Base-by-base conservation (phyloP, 2,797 vertebrate species). In the Mus spretus region DNA sequence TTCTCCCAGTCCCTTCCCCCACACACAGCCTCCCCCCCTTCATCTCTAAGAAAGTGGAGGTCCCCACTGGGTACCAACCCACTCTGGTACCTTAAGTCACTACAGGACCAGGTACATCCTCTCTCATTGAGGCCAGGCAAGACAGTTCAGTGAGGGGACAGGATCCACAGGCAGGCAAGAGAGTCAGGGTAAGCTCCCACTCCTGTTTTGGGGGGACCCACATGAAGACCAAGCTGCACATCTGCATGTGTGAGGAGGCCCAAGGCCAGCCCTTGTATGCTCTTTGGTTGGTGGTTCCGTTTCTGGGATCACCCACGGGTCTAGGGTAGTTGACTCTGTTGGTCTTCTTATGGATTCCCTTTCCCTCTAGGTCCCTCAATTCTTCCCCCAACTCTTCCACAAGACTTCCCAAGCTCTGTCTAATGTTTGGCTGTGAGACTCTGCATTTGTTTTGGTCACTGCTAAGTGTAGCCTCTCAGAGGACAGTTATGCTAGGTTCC, bases 1-100 rank as follows among this genome's bases (percentile, higher is more conserved):
- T 72, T 34, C 17, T 72, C 19, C 19, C 7, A 37, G 34, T 20
- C n/a, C 67, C n/a, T 8, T 10, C 34, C 34, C 67, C 1, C 31
- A 1, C 65, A 34, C 6, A 4, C 44, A 44, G 44, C n/a, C 0
- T 34, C 31, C 14, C 34, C 7, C 3, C 17, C 17, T 11, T 4
- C n/a, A 72, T 72, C n/a, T 72, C n/a, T 72, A 19, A 72, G 17
- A 72, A 72, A 37, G n/a, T 37, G n/a, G 70, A 37, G 70, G 19
- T 72, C 70, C n/a, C 70, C 70, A 72, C 17, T 37, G n/a, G 70
- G 15, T 37, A 37, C 70, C 70, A 37, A 37, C 8, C 70, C 70
- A 72, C 70, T 19, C 70, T 37, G 19, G 70, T 72, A 72, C 70
- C 8, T 70, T n/a, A n/a, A 19, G 17, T 70, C 67, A 70, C 67